These are phyloP conservation scores for Mallotus villosus DNA, from an alignment of 2,797 vertebrate species.

Conservation along the genomic window DNA sequence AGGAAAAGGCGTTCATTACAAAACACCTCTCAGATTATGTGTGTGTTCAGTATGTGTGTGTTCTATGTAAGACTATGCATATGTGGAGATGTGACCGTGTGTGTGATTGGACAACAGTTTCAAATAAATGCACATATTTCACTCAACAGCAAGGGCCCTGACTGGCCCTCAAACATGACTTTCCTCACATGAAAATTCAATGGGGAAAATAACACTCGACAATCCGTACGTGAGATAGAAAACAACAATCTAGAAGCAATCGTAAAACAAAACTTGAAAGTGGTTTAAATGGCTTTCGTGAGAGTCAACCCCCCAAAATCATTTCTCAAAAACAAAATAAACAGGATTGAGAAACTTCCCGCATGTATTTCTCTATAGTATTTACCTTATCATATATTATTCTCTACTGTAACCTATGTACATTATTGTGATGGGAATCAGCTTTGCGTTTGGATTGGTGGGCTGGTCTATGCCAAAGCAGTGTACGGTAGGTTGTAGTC, in stretches of 20 bases:
- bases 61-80: background rate
- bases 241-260: slow-evolving; percentile 58
- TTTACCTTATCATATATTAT: slow-evolving; percentile 80
- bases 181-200: slow-evolving; percentile 9
- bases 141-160: slow-evolving; percentile 34
- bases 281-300: slow-evolving; percentile 68
- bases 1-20: slow-evolving; percentile 44
- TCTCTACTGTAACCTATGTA: slow-evolving; percentile 79
- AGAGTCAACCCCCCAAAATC: slow-evolving; percentile 58
- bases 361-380: slow-evolving; percentile 60
- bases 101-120: slow-evolving; percentile 6
- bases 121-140: slow-evolving; percentile 35
- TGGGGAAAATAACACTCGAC: slow-evolving; percentile 22
- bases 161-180: background rate
- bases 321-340: slow-evolving; percentile 44
- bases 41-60: background rate
- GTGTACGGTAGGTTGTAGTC: slow-evolving; percentile 32
- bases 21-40: slow-evolving; percentile 23
- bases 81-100: slow-evolving; percentile 9
- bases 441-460: slow-evolving; percentile 40
- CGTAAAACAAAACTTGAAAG: slow-evolving; percentile 53
- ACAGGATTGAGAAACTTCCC: slow-evolving; percentile 39
- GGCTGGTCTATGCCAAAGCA: slow-evolving; percentile 53
- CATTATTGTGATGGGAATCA: slow-evolving; percentile 66
- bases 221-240: slow-evolving; percentile 47